Evolutionary conservation across 2,797 vertebrate genomes (phyloP).

Genomic region (Dendrocincla fuliginosa): DNA sequence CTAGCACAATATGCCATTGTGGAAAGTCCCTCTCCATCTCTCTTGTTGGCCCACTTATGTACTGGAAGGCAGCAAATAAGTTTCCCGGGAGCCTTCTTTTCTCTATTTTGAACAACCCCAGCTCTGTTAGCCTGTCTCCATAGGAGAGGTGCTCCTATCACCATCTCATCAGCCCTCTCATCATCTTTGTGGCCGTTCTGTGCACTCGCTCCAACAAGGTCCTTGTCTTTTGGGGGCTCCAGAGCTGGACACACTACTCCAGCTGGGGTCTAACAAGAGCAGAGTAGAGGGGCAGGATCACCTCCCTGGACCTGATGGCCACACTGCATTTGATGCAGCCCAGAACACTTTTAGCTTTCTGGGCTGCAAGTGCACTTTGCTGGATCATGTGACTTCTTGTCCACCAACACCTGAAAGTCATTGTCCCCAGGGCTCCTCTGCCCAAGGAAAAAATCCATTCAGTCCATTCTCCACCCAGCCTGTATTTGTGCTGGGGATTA

Average conservation of each 20-base stretch:
- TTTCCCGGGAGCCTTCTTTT: neutral
- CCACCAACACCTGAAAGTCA: neutral
- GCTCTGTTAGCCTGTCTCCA: neutral
- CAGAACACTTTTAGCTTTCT: neutral
- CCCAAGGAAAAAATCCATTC: neutral
- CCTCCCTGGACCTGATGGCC: neutral
- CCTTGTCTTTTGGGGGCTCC: neutral
- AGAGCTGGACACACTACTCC: neutral
- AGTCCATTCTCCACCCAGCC: neutral
- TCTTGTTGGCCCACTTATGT: neutral
- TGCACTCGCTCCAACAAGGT: neutral
- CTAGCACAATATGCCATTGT: neutral
- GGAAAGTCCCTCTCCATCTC: neutral
- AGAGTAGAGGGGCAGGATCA: neutral
- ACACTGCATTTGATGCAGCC: neutral
- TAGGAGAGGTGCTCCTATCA: neutral
- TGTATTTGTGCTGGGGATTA: neutral
- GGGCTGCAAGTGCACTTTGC: neutral
- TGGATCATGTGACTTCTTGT: neutral
- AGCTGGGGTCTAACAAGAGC: fast-evolving
- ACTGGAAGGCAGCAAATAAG: neutral
- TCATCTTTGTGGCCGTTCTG: neutral
- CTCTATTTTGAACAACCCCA: neutral
- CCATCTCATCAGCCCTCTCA: neutral
- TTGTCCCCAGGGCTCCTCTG: neutral